Evolutionary conservation across 2,797 vertebrate genomes (phyloP).

Genomic region (Smutsia gigantea): DNA sequence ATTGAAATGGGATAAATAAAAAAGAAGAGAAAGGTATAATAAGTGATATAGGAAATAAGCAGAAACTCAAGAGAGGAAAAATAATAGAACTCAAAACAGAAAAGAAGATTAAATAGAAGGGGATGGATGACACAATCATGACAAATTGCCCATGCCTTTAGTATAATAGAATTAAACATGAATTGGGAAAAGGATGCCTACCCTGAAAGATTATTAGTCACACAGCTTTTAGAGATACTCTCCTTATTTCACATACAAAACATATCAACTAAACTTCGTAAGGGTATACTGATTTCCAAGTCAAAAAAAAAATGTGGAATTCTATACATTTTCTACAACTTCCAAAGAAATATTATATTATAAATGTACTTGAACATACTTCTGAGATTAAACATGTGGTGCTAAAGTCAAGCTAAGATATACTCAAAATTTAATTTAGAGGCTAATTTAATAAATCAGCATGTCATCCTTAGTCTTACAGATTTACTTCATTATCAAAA

Average conservation of each 20-base stretch:
- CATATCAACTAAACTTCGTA: background rate
- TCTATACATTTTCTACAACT: background rate
- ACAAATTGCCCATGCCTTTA: background rate
- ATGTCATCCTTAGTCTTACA: conserved; percentile 41
- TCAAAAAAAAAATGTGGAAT: background rate
- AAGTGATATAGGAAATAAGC: background rate
- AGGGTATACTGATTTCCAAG: background rate
- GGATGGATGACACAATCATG: background rate
- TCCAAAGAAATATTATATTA: conserved; percentile 49
- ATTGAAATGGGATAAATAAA: background rate
- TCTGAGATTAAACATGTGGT: background rate
- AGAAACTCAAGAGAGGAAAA: background rate
- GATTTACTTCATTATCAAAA: conserved; percentile 63
- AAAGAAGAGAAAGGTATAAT: background rate
- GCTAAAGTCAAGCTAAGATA: conserved; percentile 59
- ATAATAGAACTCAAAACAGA: background rate
- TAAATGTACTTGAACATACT: conserved; percentile 33
- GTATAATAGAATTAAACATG: background rate
- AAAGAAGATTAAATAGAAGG: background rate
- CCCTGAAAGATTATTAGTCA: background rate
- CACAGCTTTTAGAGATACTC: background rate
- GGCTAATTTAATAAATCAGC: conserved; percentile 76
- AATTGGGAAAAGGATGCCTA: background rate
- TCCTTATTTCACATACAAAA: background rate
- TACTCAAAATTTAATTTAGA: conserved; percentile 73